phyloP scores from a whole-genome alignment of 2,797 vertebrate species.

The Sebastes trivittatus region DNA sequence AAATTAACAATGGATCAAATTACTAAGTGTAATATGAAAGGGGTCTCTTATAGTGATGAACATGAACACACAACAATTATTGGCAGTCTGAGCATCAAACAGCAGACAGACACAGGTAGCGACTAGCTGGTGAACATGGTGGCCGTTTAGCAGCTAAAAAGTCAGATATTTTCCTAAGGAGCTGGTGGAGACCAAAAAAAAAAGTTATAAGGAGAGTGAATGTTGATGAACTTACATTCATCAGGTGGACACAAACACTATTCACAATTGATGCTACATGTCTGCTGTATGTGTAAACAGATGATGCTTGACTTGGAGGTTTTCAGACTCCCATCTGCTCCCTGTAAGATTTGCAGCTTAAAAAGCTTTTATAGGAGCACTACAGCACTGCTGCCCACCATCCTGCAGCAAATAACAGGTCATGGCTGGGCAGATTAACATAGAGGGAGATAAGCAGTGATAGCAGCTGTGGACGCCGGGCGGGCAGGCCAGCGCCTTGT shows the following conservation, averaged over 20 bases:
- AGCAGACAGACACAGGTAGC: neutral
- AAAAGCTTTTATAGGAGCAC: conserved; percentile 59
- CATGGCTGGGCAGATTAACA: conserved; percentile 75
- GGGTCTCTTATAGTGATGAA: neutral
- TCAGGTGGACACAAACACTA: neutral
- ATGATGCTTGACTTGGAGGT: conserved; percentile 15
- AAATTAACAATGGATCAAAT: neutral
- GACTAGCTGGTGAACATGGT: neutral
- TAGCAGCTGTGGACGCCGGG: conserved; percentile 50
- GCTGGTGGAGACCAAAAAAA: neutral
- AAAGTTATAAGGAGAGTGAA: neutral
- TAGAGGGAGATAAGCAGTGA: conserved; percentile 66
- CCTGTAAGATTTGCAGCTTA: conserved; percentile 68
- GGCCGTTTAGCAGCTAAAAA: neutral
- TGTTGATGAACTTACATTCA: neutral
- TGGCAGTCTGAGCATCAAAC: neutral
- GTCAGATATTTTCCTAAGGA: neutral
- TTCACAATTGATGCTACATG: neutral
- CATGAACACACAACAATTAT: neutral
- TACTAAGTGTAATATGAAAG: too few relatives aligned
- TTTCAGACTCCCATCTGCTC: conserved; percentile 64
- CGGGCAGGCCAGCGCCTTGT: neutral
- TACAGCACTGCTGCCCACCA: conserved; percentile 18
- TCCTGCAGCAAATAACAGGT: conserved; percentile 61
- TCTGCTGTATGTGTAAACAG: neutral